These are phyloP conservation scores for Rhineura floridana DNA, from an alignment of 2,113 vertebrate genomes.

Conservation along the genomic window DNA sequence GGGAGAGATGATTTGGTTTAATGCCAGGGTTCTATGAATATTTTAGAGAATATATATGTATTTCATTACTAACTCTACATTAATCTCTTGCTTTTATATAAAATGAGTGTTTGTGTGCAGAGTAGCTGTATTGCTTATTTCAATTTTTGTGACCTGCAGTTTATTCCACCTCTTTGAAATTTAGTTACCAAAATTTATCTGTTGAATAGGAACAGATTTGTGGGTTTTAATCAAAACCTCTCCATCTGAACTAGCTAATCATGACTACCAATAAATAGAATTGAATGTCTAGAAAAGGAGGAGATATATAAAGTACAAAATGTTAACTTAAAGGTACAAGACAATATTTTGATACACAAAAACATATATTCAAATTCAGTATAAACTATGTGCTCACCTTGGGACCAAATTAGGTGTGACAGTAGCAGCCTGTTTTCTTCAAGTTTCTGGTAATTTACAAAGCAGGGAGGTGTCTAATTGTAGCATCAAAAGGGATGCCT, in stretches of 20 bases:
- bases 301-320: constrained; percentile 23
- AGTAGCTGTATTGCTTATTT: constrained; percentile 5
- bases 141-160: constrained; percentile 21
- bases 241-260: constrained; percentile 1
- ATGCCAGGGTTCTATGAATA: constrained; percentile 30
- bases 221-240: constrained; percentile 47
- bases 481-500: neutral
- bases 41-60: constrained; percentile 70
- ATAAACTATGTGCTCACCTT: neutral
- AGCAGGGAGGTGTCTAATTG: neutral
- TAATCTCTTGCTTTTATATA: constrained; percentile 63
- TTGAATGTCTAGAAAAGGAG: constrained; percentile 12
- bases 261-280: constrained; percentile 32
- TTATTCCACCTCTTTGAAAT: constrained; percentile 33
- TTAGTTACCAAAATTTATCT: constrained; percentile 10
- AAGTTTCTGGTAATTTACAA: neutral
- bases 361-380: neutral
- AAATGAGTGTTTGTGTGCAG: constrained; percentile 34
- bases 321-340: neutral
- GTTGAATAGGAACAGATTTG: neutral
- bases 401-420: neutral
- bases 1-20: constrained; percentile 58
- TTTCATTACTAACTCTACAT: constrained; percentile 66
- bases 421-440: neutral
- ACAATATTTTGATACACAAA: neutral